These are phyloP conservation scores for Diachasma alloeum DNA, from an alignment of 1,140 invertebrate species.

Conservation along the genomic window DNA sequence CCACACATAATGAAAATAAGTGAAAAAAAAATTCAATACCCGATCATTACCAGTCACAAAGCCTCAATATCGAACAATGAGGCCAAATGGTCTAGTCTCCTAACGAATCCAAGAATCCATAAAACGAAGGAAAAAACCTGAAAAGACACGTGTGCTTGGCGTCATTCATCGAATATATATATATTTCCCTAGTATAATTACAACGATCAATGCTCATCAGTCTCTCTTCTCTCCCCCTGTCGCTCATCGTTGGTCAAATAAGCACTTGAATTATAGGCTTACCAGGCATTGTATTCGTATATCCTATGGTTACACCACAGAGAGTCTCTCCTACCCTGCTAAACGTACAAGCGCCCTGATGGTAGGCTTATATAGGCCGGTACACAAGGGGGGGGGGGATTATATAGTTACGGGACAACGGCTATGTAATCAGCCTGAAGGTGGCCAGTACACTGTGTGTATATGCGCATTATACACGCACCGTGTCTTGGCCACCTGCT, in stretches of 20 bases:
- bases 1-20: neutral
- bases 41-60: neutral
- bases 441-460: slow-evolving; percentile 17
- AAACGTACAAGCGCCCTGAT: neutral
- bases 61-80: neutral
- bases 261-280: slow-evolving; percentile 18
- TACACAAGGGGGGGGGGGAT: slow-evolving; percentile 9
- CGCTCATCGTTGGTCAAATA: neutral
- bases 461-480: slow-evolving; percentile 10
- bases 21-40: neutral
- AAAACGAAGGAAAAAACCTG: neutral
- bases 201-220: slow-evolving; percentile 10
- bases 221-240: neutral
- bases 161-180: neutral
- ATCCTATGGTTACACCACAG: neutral
- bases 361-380: slow-evolving; percentile 12
- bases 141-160: neutral
- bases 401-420: slow-evolving; percentile 14
- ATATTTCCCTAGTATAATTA: neutral
- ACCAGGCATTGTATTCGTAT: slow-evolving; percentile 11
- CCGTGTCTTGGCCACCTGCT: slow-evolving; percentile 20
- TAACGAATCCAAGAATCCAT: neutral
- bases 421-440: slow-evolving; percentile 23
- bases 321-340: slow-evolving; percentile 5
- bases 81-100: neutral